phyloP scores from a whole-genome alignment of 2,113 vertebrate genomes.

The Gnathonemus longibarbis region DNA sequence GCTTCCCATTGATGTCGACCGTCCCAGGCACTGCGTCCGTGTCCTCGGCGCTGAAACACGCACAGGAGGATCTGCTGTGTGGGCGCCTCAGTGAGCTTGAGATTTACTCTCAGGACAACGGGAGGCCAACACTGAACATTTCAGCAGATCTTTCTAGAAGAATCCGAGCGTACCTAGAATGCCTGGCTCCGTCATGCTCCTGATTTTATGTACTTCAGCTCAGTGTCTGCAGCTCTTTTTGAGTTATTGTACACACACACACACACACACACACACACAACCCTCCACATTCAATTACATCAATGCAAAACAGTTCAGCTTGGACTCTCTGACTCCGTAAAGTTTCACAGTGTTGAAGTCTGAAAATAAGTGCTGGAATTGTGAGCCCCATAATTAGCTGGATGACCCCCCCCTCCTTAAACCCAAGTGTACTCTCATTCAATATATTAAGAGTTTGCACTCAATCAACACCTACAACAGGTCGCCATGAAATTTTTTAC shows the following conservation, averaged over 20 bases:
- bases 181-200: background rate
- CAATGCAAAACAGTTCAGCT: background rate
- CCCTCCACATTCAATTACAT: background rate
- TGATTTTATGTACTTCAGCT: background rate
- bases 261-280: background rate
- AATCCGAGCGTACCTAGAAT: background rate
- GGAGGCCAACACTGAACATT: background rate
- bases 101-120: background rate
- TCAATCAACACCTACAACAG: background rate
- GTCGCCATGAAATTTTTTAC: conserved; percentile 8
- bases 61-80: background rate
- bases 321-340: background rate
- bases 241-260: background rate
- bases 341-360: background rate
- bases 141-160: background rate
- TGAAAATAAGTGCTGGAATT: background rate
- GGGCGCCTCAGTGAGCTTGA: background rate
- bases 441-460: background rate
- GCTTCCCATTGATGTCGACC: background rate
- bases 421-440: background rate
- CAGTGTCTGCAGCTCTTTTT: background rate
- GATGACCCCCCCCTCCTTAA: background rate
- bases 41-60: background rate
- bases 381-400: background rate
- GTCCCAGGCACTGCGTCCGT: background rate